phyloP scores from a whole-genome alignment of 2,113 vertebrate species.

The Ptilonorhynchus violaceus region DNA sequence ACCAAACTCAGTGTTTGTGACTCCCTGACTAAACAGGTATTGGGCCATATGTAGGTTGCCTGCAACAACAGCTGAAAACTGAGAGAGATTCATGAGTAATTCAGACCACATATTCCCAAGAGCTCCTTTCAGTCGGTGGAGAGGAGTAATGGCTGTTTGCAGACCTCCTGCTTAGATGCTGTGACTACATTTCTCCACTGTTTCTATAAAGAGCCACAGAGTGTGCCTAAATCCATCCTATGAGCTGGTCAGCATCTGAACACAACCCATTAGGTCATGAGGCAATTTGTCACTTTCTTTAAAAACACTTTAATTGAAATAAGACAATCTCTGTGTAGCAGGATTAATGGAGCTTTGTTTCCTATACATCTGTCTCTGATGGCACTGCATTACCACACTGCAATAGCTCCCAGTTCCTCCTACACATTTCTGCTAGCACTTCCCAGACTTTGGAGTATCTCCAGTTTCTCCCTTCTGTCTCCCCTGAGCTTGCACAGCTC shows the following conservation, averaged over 20 bases:
- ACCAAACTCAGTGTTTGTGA: neutral
- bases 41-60: neutral
- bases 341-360: neutral
- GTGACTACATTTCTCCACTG: neutral
- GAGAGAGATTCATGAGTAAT: neutral
- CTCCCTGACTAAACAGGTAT: neutral
- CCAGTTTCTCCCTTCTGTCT: neutral
- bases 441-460: neutral
- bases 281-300: neutral
- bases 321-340: neutral
- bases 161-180: conserved; percentile 2
- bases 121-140: neutral
- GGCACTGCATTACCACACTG: neutral
- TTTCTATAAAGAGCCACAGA: neutral
- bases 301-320: neutral
- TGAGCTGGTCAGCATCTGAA: neutral
- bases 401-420: neutral
- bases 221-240: neutral
- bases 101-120: neutral
- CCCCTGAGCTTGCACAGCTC: neutral
- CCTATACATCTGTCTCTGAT: neutral
- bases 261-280: neutral
- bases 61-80: neutral
- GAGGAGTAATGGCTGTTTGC: neutral
- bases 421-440: neutral